Percentiles rank a stretch among this genome's conserved stretches.
phyloP scores from a whole-genome alignment of 1,140 invertebrate genomes.

The Maniola jurtina region DNA sequence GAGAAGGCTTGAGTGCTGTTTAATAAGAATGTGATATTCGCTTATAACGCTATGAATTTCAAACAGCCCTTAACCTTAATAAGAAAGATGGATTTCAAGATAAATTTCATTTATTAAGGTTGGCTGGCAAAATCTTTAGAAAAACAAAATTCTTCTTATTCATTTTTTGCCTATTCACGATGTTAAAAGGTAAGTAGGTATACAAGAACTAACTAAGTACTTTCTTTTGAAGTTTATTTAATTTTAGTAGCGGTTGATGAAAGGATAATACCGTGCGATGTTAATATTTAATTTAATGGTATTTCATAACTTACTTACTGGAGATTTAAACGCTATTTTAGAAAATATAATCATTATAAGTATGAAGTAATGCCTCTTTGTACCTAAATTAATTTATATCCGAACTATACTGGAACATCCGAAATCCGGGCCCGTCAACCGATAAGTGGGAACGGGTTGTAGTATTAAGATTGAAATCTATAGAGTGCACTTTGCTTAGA shows the following conservation, averaged over 20 bases:
- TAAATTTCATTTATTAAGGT: conserved; percentile 28
- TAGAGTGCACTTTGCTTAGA: no score
- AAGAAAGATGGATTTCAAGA: conserved; percentile 27
- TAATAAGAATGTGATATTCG: conserved; percentile 35
- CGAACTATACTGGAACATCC: no score
- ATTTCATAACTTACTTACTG: not conserved
- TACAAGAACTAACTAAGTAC: not conserved
- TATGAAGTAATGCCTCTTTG: no score
- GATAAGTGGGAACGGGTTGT: no score
- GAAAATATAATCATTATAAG: no score
- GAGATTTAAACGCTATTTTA: not conserved
- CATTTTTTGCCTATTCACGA: conserved; percentile 1
- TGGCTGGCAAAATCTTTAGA: conserved; percentile 16
- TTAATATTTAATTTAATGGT: not conserved
- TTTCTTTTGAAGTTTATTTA: not conserved
- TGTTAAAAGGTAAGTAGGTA: not conserved
- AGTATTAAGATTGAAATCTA: no score
- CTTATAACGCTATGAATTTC: conserved; percentile 34
- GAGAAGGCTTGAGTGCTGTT: conserved; percentile 29
- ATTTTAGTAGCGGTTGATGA: conserved; percentile 1
- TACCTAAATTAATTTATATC: no score
- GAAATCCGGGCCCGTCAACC: no score
- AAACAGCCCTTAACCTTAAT: conserved; percentile 37
- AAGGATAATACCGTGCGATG: not conserved
- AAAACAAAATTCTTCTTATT: conserved; percentile 8